Evolutionary conservation across 2,113 vertebrate species (phyloP), one percentile per base, ranked within the genome.

Genomic region (Ia io): DNA sequence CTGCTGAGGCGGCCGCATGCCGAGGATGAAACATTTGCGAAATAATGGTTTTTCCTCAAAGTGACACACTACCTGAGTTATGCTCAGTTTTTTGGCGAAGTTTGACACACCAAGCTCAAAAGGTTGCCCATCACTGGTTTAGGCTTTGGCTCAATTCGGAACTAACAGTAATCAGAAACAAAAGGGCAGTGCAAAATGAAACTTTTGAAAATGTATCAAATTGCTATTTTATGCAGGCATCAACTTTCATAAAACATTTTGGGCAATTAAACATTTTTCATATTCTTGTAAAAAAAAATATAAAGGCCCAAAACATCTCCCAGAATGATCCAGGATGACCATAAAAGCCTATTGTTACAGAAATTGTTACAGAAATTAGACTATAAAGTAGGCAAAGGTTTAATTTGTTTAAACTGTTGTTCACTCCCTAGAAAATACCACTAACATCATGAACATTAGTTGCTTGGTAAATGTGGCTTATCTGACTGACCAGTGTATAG

Each of bases 331-430:
- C 30, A 83, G 63, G 73, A 77, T 61, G 28, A 61, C 18, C 20
- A 2, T 11, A 61, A 25, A n/a, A 83, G 20, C 7, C 37, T 78
- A 9, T 51, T 16, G 14, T 73, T 40, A 85, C 53, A 63, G n/a
- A n/a, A n/a, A n/a, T n/a, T n/a, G n/a, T n/a, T n/a, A 84, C 63
- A 85, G 65, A 69, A 89, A 82, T 82, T 80, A 61, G 67, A 78
- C 40, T 23, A n/a, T 18, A 35, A 84, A 47, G 14, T n/a, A 5
- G 63, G n/a, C 32, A n/a, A 90, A 87, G 44, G 14, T 65, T 20
- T 44, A 49, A 47, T 85, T 88, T 77, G 35, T 91, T 83, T 74
- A 61, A 80, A 40, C 9, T 35, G 5, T 44, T 32, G 23, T 88
- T 78, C 30, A 37, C 23, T 70, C n/a, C 11, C 53, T 61, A 37